These are phyloP conservation scores for Spea bombifrons DNA, from an alignment of 2,113 vertebrate species.

Conservation along the genomic window DNA sequence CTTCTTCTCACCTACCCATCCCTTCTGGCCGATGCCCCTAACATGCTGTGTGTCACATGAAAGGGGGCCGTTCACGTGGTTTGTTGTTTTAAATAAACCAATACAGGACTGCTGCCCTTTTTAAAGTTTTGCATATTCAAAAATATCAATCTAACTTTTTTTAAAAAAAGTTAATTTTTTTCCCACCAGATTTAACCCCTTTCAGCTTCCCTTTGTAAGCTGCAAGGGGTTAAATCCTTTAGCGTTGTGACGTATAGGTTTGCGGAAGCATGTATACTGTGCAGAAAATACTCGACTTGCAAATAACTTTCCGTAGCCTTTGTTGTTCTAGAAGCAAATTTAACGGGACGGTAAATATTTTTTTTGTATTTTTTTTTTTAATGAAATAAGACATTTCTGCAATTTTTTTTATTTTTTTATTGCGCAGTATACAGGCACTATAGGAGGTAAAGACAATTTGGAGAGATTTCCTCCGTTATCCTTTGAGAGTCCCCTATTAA, in stretches of 20 bases:
- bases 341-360: too few relatives aligned
- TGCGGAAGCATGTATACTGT: background rate
- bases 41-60: background rate
- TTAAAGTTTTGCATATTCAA: conserved; percentile 39
- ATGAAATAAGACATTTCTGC: background rate
- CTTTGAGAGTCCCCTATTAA: too few relatives aligned
- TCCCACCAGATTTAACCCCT: conserved; percentile 1
- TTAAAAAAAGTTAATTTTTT: conserved; percentile 3
- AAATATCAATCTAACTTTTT: conserved; percentile 31
- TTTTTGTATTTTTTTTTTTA: too few relatives aligned
- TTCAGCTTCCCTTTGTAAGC: background rate
- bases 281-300: background rate
- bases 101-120: conserved; percentile 24
- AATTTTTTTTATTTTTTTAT: background rate
- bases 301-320: background rate
- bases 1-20: conserved; percentile 16
- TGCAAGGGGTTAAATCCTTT: conserved; percentile 1
- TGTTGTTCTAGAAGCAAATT: too few relatives aligned
- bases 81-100: conserved; percentile 47
- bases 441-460: too few relatives aligned
- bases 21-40: background rate
- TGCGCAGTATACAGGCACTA: background rate
- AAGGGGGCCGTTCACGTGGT: conserved; percentile 17
- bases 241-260: conserved; percentile 5
- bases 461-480: too few relatives aligned